phyloP scores from a whole-genome alignment of 2,888 invertebrate species.

The Erpobdella octoculata region DNA sequence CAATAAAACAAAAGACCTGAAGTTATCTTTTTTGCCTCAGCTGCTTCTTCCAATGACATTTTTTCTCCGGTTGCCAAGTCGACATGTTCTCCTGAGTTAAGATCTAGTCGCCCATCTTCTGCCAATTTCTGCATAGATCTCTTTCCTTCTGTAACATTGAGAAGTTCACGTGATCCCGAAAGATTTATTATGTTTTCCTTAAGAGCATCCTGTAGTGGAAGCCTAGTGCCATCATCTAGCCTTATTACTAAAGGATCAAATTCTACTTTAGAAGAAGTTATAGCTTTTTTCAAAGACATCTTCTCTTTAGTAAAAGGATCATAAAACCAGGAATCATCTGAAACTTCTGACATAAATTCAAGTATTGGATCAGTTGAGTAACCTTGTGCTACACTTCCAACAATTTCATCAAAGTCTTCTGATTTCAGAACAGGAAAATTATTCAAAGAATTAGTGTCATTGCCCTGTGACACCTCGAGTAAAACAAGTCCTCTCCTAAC shows the following conservation, averaged over 20 bases:
- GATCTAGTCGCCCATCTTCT: not conserved
- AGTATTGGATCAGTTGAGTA: not conserved
- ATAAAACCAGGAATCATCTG: constrained; percentile 29
- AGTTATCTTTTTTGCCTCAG: constrained; percentile 61
- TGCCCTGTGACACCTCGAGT: not conserved
- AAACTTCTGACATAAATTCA: not conserved
- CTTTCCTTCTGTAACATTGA: constrained; percentile 43
- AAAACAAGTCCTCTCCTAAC: not conserved
- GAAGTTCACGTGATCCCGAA: constrained; percentile 41
- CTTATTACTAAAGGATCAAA: constrained; percentile 44
- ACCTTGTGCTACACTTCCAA: not conserved
- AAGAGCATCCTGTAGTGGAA: constrained; percentile 7
- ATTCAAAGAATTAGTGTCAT: not conserved
- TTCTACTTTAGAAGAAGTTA: constrained; percentile 38
- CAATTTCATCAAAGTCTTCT: not conserved
- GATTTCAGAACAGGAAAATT: not conserved
- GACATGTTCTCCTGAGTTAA: constrained; percentile 40
- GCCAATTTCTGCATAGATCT: constrained; percentile 35
- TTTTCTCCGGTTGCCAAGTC: constrained; percentile 69
- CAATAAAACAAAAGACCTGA: constrained; percentile 40
- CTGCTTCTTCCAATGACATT: constrained; percentile 82
- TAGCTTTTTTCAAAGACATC: constrained; percentile 50
- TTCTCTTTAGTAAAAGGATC: constrained; percentile 51
- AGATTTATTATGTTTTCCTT: constrained; percentile 38
- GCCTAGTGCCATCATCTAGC: constrained; percentile 32